These are phyloP conservation scores for Steinernema carpocapsae DNA, from an alignment of 2,888 invertebrate genomes.

Conservation along the genomic window DNA sequence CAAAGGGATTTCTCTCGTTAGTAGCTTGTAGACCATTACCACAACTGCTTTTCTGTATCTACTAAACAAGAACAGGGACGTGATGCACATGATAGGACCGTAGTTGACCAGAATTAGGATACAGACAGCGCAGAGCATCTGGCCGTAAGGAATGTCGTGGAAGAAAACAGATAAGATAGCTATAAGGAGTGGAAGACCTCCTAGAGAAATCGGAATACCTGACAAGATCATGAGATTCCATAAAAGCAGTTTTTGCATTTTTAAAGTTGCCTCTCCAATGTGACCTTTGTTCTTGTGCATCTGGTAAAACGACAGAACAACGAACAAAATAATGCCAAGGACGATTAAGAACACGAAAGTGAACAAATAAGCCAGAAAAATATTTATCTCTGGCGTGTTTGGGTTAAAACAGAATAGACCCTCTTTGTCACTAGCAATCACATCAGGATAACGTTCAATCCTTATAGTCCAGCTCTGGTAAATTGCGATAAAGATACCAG, in stretches of 20 bases:
- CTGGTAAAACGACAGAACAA: neutral
- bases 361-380: neutral
- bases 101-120: conserved; percentile 1
- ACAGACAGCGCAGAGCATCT: neutral
- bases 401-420: neutral
- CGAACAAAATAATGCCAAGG: neutral
- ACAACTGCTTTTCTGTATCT: neutral
- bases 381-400: too few species aligned
- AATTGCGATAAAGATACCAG: neutral
- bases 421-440: neutral
- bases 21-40: neutral
- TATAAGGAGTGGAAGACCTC: neutral
- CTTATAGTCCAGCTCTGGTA: neutral
- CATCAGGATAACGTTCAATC: neutral
- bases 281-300: neutral
- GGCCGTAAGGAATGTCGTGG: neutral
- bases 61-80: neutral
- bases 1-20: neutral
- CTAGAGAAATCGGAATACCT: neutral
- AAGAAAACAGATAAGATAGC: neutral
- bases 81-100: conserved; percentile 13
- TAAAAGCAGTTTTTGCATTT: neutral
- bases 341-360: neutral
- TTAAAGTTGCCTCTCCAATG: neutral
- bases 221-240: neutral